Evolutionary conservation across 1,140 invertebrate species (phyloP), one percentile per base, ranked within the genome.

Genomic region (Brachionus asplanchnoidis): DNA sequence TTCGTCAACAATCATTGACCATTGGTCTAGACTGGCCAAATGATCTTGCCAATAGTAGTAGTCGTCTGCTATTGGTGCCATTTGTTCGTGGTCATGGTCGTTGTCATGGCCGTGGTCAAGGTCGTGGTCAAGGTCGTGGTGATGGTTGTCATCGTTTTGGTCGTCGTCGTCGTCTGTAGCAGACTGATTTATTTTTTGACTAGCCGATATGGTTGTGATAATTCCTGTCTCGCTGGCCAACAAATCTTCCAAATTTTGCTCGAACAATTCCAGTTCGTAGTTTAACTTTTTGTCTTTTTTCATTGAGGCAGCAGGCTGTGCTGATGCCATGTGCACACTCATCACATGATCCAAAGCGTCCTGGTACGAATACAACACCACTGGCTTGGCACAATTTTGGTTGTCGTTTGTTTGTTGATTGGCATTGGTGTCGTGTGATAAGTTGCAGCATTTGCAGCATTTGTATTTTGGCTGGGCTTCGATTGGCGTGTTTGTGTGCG

Each of bases 391-490:
- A 8, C 36, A 73, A 9, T 20, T 73, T 42, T 73, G n/a, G 42
- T 50, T 70, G 7, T 36, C 28, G 28, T 2, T 36, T 7, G 26
- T 28, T 28, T 28, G 26, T 68, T 68, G 65, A 68, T 28, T 68
- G 17, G 36, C 12, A 1, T 17, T 20, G 5, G 32, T 36, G 32
- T 36, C 32, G 32, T 36, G 32, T 7, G 32, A 32, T 0, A 60
- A 32, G 20, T 56, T 65, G 26, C 53, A 36, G 32, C 32, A 82
- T 17, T 82, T 82, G 42, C 79, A 82, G 20, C 79, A 82, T 60
- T 68, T 60, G 53, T 82, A 82, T n/a, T 82, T 82, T 20, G 79
- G 79, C 14, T 82, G 79, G 0, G 79, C 79, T 82, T 82, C 79
- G 7, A 82, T 82, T 0, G 79, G 53, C 32, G 23, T 6, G 23